Evolutionary conservation across 2,113 vertebrate genomes (phyloP).

Genomic region (Gadus chalcogrammus): DNA sequence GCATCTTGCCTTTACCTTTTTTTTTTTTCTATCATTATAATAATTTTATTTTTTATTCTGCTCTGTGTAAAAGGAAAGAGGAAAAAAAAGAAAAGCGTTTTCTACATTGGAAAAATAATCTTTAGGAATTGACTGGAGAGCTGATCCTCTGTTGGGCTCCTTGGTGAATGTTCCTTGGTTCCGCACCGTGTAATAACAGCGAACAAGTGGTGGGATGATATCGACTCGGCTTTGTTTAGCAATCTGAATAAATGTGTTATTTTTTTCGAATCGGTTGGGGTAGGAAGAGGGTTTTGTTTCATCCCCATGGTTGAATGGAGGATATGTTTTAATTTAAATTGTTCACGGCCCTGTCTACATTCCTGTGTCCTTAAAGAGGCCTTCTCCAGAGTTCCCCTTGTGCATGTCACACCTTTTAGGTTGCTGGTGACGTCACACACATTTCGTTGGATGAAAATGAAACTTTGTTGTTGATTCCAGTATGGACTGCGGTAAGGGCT

Average conservation of each 20-base stretch:
- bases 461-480: conserved; percentile 1
- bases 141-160: conserved; percentile 27
- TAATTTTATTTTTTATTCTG: conserved; percentile 51
- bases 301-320: conserved; percentile 29
- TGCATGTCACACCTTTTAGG: conserved; percentile 8
- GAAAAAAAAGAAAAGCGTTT: conserved; percentile 73
- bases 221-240: conserved; percentile 59
- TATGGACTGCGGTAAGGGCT: background rate
- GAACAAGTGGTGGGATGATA: conserved; percentile 55
- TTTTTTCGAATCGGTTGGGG: conserved; percentile 33
- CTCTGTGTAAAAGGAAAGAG: conserved; percentile 88
- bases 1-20: conserved; percentile 94
- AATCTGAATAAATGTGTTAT: conserved; percentile 63
- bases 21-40: conserved; percentile 64
- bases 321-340: conserved; percentile 14
- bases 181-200: conserved; percentile 47
- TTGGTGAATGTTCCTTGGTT: conserved; percentile 45
- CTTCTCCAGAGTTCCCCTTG: conserved; percentile 11
- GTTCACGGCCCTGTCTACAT: conserved; percentile 34
- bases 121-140: conserved; percentile 55
- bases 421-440: conserved; percentile 7
- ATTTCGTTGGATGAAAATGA: background rate
- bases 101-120: conserved; percentile 80
- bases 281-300: conserved; percentile 23
- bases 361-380: conserved; percentile 27